These are phyloP conservation scores for Edolisoma coerulescens DNA, from an alignment of 2,113 vertebrate species.

Conservation along the genomic window DNA sequence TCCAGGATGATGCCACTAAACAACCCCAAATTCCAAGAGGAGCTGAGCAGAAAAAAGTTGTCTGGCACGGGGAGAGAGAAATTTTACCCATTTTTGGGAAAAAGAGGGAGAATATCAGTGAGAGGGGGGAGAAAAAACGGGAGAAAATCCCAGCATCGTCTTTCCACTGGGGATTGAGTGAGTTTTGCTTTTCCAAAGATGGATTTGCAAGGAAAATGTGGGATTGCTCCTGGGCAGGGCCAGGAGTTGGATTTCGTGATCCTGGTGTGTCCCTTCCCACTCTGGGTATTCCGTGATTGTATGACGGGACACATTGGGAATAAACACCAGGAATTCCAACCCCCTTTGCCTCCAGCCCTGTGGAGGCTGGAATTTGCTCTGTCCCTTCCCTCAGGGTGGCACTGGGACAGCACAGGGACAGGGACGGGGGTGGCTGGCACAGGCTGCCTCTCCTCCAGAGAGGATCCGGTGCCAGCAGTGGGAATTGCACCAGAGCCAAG, in stretches of 20 bases:
- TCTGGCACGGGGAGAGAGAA: neutral
- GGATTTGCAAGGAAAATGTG: neutral
- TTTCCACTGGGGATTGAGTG: neutral
- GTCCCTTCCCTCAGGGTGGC: neutral
- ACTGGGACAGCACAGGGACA: neutral
- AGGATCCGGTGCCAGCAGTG: neutral
- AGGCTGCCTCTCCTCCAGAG: neutral
- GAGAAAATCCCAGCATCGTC: neutral
- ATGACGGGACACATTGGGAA: neutral
- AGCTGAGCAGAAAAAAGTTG: neutral
- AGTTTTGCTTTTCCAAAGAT: neutral
- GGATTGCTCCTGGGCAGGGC: neutral
- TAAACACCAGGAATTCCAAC: neutral
- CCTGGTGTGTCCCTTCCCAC: neutral
- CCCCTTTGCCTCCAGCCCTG: neutral
- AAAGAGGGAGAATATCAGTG: neutral
- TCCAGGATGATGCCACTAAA: neutral
- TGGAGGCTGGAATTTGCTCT: neutral
- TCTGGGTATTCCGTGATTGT: rapidly evolving
- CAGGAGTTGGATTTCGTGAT: neutral
- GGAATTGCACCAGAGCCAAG: neutral
- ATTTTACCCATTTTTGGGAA: constrained; percentile 32
- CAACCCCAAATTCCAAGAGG: neutral
- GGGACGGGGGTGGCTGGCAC: neutral
- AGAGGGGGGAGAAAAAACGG: rapidly evolving